Conservation (phyloP, 2,888 invertebrate species). For the Drosophila hamatofila region DNA sequence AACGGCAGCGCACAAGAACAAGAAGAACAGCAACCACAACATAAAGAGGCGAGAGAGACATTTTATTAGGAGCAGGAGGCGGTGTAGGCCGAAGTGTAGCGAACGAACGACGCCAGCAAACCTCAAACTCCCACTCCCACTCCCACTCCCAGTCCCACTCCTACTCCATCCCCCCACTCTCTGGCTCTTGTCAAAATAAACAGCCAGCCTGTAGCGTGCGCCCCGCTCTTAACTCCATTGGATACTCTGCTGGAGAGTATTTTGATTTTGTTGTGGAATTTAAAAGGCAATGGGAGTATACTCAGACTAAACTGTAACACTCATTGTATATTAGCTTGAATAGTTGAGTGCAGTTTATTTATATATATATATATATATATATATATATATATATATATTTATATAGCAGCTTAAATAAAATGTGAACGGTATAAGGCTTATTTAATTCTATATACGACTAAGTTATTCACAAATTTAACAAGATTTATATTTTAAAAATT, state of each 20-base stretch:
- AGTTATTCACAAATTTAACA: too few relatives aligned
- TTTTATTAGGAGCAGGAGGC: constrained; percentile 29
- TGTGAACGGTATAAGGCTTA: too few relatives aligned
- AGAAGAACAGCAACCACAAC: constrained; percentile 51
- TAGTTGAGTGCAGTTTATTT: too few relatives aligned
- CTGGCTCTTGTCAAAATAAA: constrained; percentile 41
- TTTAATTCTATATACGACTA: too few relatives aligned
- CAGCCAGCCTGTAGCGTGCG: constrained; percentile 49
- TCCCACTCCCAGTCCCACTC: background rate
- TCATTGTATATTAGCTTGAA: too few relatives aligned
- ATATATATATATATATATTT: too few relatives aligned
- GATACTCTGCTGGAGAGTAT: constrained; percentile 9
- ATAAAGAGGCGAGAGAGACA: constrained; percentile 50
- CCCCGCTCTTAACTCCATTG: constrained; percentile 19
- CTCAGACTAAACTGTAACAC: too few relatives aligned
- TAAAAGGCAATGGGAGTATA: background rate
- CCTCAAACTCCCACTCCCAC: background rate
- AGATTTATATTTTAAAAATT: too few relatives aligned
- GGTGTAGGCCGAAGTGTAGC: constrained; percentile 22
- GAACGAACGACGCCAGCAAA: constrained; percentile 6
- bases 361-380: too few relatives aligned
- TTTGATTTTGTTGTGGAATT: background rate
- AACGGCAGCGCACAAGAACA: constrained; percentile 57
- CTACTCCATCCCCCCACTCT: background rate
- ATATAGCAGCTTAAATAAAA: too few relatives aligned